Evolutionary conservation across 2,888 invertebrate genomes (phyloP), one percentile per base, ranked within the genome.

Genomic region (Ophion ventricosus): DNA sequence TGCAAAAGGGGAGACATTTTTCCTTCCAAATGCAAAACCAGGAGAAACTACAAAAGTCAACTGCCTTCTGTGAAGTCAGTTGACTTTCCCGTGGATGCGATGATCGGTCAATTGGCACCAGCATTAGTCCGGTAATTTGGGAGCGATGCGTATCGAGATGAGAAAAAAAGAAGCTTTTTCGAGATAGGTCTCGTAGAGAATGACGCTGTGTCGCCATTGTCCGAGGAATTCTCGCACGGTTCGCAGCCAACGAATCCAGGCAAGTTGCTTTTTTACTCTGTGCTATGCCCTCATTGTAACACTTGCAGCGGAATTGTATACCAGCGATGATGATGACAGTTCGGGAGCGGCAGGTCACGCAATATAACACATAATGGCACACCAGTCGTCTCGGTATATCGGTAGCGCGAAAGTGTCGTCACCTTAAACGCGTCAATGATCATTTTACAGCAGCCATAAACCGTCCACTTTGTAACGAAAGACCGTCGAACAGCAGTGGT

Each of bases 401-500:
- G 90, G 91, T 91, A 91, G 90, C 91, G 90, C 90, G 86, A 90
- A 90, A 90, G 90, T 90, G 91, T 92, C 92, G 90, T 91, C 92
- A 91, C 92, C 89, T 74, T 90, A 86, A 89, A 87, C 87, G 82
- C 85, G 87, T 83, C 90, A 86, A 92, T 92, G 89, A 92, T 92
- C 88, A 89, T 88, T 92, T 92, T 92, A 91, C 90, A 88, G 87
- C 87, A 85, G 85, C 86, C 88, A 89, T 90, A 90, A 92, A 91
- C 89, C 88, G 84, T 75, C 67, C 70, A 89, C 89, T 90, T 89
- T 90, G 90, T 89, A 78, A 74, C 84, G 64, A 75, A 54, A 78
- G 66, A 80, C 82, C 77, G 80, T 61, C 83, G 77, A 84, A 83
- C 82, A 81, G 81, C 84, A 84, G 84, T 83, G 78, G 84, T 69